Evolutionary conservation across 2,113 vertebrate species (phyloP), one percentile per base, ranked within the genome.

Genomic region (Mesoclemmys tuberculata): DNA sequence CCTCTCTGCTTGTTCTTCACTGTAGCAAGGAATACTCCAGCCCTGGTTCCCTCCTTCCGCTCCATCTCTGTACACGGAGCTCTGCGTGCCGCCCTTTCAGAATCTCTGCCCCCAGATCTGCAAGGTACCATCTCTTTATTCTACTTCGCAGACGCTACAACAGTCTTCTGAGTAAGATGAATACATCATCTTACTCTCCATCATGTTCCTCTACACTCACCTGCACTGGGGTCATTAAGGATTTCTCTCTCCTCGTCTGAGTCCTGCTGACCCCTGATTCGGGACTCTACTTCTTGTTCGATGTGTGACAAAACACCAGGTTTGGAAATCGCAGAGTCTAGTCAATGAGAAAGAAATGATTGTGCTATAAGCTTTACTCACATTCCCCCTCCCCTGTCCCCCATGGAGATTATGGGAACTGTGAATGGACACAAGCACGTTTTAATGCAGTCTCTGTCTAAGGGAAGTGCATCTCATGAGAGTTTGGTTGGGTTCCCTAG

Each of bases 261-360:
- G 90, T 98, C 98, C 79, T 97, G 98, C 89, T 98, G 98, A 0
- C 97, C 98, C 90, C 97, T 94, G 90, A 84, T 68, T 77, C 58
- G 90, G 0, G 96, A 22, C 18, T 98, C 97, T 54, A 98, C 97
- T 31, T 97, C 97, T 9, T 97, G 97, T 89, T 98, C 98, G 12
- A 97, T 97, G 96, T 98, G 98, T 19, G 98, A 98, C 97, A 98
- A 93, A 74, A 98, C 97, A 52, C 98, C 98, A 1, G 98, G 98
- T 90, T 98, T 98, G 95, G 98, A 98, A 92, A 98, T 98, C 78
- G 98, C 98, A 96, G 98, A 98, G 97, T 98, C 98, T 98, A 96
- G 79, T 9, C 80, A 92, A 94, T 94, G 88, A 94, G 83, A 90
- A 26, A 87, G 87, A 75, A 61, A 3, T 96, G 38, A 96, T 58